phyloP scores from a whole-genome alignment of 2,888 invertebrate genomes.

The Platycnemis pennipes region DNA sequence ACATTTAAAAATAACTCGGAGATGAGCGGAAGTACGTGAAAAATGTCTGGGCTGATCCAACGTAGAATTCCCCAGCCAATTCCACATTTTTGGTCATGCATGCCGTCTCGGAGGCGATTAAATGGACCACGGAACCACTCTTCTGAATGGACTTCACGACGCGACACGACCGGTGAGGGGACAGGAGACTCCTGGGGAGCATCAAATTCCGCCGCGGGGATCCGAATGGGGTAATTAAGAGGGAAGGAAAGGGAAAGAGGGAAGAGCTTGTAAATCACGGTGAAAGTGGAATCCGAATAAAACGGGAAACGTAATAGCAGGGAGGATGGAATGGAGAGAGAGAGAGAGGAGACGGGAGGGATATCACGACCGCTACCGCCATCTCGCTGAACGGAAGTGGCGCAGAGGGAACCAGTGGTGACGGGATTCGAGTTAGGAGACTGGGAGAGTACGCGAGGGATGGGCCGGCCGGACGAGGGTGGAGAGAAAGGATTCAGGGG shows the following conservation, averaged over 20 bases:
- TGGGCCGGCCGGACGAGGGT: background rate
- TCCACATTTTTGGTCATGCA: background rate
- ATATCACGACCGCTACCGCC: background rate
- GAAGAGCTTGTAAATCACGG: conserved; percentile 3
- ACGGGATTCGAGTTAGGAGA: too few species aligned
- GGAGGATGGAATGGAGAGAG: too few species aligned
- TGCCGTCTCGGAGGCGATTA: background rate
- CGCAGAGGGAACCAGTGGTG: conserved; percentile 24
- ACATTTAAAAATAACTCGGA: too few species aligned
- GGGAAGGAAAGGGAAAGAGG: background rate
- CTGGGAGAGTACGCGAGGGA: background rate
- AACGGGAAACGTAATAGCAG: background rate
- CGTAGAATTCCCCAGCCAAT: background rate
- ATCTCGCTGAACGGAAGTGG: background rate
- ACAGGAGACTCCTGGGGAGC: background rate
- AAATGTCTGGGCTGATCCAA: background rate
- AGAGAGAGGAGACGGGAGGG: background rate
- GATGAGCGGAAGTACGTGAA: too few species aligned
- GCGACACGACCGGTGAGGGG: background rate
- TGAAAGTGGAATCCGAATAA: conserved; percentile 4
- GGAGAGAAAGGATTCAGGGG: background rate
- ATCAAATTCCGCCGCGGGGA: conserved; percentile 16
- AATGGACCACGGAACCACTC: background rate
- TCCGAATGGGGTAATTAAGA: conserved; percentile 11
- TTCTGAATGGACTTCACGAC: background rate